These are phyloP conservation scores for Terrapene triunguis DNA, from an alignment of 2,113 vertebrate species.

Conservation along the genomic window DNA sequence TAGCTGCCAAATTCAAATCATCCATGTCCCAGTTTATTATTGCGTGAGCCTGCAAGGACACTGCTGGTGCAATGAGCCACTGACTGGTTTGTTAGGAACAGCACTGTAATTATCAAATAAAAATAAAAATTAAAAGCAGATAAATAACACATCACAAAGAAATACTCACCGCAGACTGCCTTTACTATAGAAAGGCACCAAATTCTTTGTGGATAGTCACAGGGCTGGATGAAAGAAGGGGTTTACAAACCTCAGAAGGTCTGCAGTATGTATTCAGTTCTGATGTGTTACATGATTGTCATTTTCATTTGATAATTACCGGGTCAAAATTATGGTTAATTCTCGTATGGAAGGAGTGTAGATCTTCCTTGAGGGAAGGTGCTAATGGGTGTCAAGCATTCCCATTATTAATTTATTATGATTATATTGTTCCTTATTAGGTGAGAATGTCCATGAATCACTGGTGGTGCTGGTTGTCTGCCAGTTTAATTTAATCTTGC, in stretches of 20 bases:
- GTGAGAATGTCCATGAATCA: neutral
- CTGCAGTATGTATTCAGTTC: neutral
- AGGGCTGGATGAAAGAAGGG: neutral
- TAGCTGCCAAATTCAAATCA: neutral
- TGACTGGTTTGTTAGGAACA: too few relatives aligned
- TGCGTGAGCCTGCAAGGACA: neutral
- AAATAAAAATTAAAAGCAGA: too few relatives aligned
- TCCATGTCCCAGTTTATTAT: neutral
- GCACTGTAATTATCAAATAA: too few relatives aligned
- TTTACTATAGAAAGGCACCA: too few relatives aligned
- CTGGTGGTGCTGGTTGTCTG: too few relatives aligned
- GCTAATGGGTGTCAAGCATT: neutral
- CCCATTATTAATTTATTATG: neutral
- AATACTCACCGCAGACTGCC: too few relatives aligned
- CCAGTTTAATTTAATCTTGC: neutral
- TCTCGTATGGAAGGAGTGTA: neutral
- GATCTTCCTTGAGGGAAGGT: neutral
- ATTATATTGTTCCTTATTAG: neutral
- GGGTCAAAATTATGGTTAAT: neutral
- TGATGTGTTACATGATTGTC: neutral
- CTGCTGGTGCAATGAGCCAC: too few relatives aligned
- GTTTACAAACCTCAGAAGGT: too few relatives aligned
- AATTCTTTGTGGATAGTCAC: too few relatives aligned
- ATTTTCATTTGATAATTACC: neutral
- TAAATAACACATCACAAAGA: too few relatives aligned